These are phyloP conservation scores for Tragelaphus imberbis DNA, from an alignment of 2,113 vertebrate genomes.

Conservation along the genomic window DNA sequence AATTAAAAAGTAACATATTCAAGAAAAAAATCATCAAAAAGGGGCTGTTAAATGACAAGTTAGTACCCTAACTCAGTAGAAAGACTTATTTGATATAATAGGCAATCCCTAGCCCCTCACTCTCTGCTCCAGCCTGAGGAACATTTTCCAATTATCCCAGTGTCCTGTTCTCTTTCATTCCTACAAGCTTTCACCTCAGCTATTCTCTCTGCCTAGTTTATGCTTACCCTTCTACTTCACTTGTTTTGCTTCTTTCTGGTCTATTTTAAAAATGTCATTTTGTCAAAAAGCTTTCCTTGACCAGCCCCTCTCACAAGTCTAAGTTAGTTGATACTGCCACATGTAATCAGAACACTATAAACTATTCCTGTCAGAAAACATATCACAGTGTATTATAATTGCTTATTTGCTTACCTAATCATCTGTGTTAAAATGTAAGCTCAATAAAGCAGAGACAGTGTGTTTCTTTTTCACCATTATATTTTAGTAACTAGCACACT, in stretches of 20 bases:
- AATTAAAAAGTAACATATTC: neutral
- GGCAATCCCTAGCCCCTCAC: neutral
- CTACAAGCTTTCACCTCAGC: neutral
- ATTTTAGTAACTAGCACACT: neutral
- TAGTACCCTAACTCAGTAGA: neutral
- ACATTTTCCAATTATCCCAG: neutral
- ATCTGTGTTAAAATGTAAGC: neutral
- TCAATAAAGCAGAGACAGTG: neutral
- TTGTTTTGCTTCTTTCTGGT: constrained; percentile 5
- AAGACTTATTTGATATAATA: neutral
- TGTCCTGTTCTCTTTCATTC: neutral
- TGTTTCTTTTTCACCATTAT: neutral
- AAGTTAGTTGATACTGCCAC: neutral
- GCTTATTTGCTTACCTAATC: neutral
- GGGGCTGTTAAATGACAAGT: neutral
- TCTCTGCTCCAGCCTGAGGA: neutral
- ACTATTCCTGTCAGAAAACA: neutral
- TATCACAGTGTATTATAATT: neutral
- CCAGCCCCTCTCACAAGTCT: neutral
- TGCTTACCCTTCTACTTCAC: neutral
- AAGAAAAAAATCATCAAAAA: neutral
- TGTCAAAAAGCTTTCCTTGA: neutral
- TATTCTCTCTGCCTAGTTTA: neutral
- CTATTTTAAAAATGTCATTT: constrained; percentile 15
- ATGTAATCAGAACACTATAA: neutral